phyloP scores from a whole-genome alignment of 2,113 vertebrate species.

The Gadus chalcogrammus region DNA sequence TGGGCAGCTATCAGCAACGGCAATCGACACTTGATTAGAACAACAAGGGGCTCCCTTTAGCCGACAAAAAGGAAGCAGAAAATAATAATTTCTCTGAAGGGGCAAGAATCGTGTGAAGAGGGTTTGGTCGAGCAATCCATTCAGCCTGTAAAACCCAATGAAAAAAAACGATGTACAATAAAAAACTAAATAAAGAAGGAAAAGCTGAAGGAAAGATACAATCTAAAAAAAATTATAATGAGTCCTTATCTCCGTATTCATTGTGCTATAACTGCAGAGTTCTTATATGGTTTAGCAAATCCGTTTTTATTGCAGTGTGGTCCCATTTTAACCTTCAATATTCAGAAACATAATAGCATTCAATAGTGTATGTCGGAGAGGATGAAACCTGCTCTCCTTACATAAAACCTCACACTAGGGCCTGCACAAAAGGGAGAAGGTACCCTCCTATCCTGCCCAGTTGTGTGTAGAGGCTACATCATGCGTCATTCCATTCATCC shows the following conservation, averaged over 20 bases:
- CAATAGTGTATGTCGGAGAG: not conserved
- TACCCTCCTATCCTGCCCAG: not conserved
- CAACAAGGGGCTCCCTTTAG: constrained; percentile 30
- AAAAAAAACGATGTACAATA: constrained; percentile 18
- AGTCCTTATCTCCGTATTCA: constrained; percentile 29
- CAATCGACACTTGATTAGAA: constrained; percentile 49
- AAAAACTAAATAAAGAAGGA: too few species aligned
- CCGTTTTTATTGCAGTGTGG: not conserved
- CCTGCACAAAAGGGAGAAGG: not conserved
- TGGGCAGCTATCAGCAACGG: constrained; percentile 25
- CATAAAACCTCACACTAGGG: too few species aligned
- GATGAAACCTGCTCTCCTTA: too few species aligned
- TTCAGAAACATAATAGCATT: not conserved
- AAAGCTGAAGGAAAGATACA: constrained; percentile 19
- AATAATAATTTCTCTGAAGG: constrained; percentile 34
- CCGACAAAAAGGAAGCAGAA: constrained; percentile 29
- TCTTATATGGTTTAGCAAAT: not conserved
- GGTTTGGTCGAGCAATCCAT: constrained; percentile 1
- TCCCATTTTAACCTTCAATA: not conserved
- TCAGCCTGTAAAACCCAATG: constrained; percentile 1
- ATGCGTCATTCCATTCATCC: too few species aligned
- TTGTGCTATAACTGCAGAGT: not conserved
- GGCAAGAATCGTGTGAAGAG: constrained; percentile 13
- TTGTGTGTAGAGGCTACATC: too few species aligned
- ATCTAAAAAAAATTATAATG: constrained; percentile 23